Evolutionary conservation across 2,113 vertebrate genomes (phyloP).

Genomic region (Pleuronectes platessa): DNA sequence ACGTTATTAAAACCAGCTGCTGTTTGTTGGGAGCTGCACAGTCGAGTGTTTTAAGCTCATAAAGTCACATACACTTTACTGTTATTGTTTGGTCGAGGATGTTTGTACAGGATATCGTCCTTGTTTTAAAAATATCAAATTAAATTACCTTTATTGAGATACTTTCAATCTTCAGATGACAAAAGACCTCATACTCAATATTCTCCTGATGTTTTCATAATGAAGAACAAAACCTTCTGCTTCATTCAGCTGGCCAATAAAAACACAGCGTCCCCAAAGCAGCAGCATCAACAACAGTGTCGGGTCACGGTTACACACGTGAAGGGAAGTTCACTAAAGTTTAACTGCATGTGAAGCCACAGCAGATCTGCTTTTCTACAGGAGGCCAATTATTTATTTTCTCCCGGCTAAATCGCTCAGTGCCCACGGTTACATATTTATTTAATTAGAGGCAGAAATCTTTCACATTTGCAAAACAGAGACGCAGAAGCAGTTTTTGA

Average conservation of each 20-base stretch:
- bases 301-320: neutral
- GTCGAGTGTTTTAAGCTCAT: neutral
- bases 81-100: slow-evolving; percentile 23
- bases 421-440: too few relatives aligned
- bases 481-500: too few relatives aligned
- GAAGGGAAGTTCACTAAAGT: too few relatives aligned
- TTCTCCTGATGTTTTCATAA: slow-evolving; percentile 6
- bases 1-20: slow-evolving; percentile 48
- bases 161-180: neutral
- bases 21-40: slow-evolving; percentile 5
- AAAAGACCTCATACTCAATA: neutral
- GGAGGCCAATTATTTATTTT: too few relatives aligned
- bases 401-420: too few relatives aligned
- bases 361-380: too few relatives aligned
- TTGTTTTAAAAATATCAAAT: slow-evolving; percentile 25
- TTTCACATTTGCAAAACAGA: too few relatives aligned
- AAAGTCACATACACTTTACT: neutral
- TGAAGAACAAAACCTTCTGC: neutral
- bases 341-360: too few relatives aligned
- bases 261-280: neutral
- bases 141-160: slow-evolving; percentile 27
- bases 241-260: neutral
- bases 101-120: slow-evolving; percentile 15
- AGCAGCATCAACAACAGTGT: neutral
- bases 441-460: too few relatives aligned